Evolutionary conservation across 2,888 invertebrate species (phyloP).

Genomic region (Rhabditoides inermis): DNA sequence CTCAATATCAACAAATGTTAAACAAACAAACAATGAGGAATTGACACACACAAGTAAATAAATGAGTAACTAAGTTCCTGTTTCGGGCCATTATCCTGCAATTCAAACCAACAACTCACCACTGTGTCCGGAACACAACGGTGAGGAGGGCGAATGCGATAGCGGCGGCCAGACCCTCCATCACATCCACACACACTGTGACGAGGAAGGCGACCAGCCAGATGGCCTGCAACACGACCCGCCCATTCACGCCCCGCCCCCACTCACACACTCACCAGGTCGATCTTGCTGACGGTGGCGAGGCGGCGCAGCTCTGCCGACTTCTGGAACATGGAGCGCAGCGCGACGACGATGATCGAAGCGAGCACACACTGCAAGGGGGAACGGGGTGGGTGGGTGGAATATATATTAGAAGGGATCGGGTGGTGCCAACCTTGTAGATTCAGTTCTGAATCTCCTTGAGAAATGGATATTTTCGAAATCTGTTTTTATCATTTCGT

Average conservation of each 20-base stretch:
- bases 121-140: slow-evolving; percentile 63
- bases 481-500: neutral
- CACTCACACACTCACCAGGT: slow-evolving; percentile 59
- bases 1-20: no score
- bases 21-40: no score
- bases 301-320: slow-evolving; percentile 64
- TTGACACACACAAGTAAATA: no score
- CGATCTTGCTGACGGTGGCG: slow-evolving; percentile 70
- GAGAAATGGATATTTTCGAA: no score
- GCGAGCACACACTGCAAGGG: slow-evolving; percentile 49
- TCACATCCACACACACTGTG: slow-evolving; percentile 72
- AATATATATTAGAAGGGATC: no score
- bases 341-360: slow-evolving; percentile 53
- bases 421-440: no score
- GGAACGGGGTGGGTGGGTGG: neutral
- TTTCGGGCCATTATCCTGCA: no score
- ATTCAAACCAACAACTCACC: slow-evolving; percentile 35
- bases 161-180: slow-evolving; percentile 70
- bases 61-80: no score
- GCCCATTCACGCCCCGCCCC: no score
- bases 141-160: slow-evolving; percentile 67
- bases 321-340: slow-evolving; percentile 60
- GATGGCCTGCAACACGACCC: slow-evolving; percentile 58
- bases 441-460: no score
- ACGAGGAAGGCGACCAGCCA: slow-evolving; percentile 73